Evolutionary conservation across 2,113 vertebrate genomes (phyloP).

Genomic region (Alectura lathami): DNA sequence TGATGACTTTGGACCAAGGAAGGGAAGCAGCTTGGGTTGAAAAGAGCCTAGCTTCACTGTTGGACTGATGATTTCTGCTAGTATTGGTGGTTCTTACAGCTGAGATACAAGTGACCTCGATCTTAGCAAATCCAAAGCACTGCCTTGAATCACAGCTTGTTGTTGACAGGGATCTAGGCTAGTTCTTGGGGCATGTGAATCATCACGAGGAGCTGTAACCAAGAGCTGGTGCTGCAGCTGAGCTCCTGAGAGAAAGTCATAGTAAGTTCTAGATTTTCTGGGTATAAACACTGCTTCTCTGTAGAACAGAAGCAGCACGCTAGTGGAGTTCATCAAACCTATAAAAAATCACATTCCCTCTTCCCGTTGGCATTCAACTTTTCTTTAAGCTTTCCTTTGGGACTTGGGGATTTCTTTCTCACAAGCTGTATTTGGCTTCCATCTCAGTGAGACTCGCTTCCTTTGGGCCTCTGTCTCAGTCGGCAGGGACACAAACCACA

Average conservation of each 20-base stretch:
- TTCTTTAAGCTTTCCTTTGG: constrained; percentile 1
- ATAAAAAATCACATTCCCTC: not conserved
- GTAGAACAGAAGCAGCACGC: not conserved
- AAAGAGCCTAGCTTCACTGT: not conserved
- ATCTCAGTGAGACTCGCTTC: not conserved
- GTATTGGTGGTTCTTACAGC: not conserved
- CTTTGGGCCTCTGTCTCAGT: constrained; percentile 5
- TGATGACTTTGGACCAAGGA: not conserved
- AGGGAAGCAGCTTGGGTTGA: not conserved
- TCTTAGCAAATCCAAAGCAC: not conserved
- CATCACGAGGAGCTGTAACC: not conserved
- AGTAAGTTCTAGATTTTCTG: not conserved
- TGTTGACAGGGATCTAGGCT: not conserved
- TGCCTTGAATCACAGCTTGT: not conserved
- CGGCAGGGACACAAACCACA: rapidly evolving
- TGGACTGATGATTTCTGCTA: not conserved
- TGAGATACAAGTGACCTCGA: not conserved
- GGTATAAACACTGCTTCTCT: not conserved
- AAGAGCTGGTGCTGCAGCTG: not conserved
- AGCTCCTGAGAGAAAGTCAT: not conserved
- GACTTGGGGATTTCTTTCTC: constrained; percentile 1
- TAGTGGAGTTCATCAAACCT: not conserved
- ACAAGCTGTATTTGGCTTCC: not conserved
- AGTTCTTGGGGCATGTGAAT: not conserved
- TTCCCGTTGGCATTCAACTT: not conserved